A percentile compares a stretch with the other conserved stretches of the same genome.
These are phyloP conservation scores for Orthosia cruda DNA, from an alignment of 2,888 invertebrate species.

Conservation along the genomic window DNA sequence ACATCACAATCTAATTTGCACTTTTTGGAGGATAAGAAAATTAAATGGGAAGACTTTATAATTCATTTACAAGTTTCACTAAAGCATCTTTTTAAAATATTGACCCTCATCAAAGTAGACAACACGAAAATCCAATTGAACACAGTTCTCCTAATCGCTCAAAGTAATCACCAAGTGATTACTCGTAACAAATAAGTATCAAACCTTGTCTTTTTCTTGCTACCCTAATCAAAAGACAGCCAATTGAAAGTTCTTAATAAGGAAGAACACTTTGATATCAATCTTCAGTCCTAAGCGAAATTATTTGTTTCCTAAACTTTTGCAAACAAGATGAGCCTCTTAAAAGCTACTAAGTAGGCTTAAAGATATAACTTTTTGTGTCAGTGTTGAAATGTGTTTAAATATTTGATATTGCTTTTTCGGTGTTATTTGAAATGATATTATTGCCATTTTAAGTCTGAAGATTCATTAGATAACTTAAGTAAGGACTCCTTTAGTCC, in stretches of 20 bases:
- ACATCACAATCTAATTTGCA: background rate
- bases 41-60: background rate
- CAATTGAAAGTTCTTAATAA: slow-evolving; percentile 44
- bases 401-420: slow-evolving; percentile 13
- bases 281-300: slow-evolving; percentile 28
- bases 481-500: too few species aligned
- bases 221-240: slow-evolving; percentile 21
- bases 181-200: slow-evolving; percentile 18
- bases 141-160: background rate
- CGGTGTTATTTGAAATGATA: background rate
- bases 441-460: background rate
- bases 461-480: too few species aligned
- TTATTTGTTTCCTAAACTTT: slow-evolving; percentile 51
- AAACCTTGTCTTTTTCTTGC: slow-evolving; percentile 31
- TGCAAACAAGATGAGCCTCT: slow-evolving; percentile 22
- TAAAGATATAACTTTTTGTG: slow-evolving; percentile 28
- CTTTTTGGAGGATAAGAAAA: background rate
- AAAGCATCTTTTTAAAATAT: background rate
- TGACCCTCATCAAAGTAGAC: background rate
- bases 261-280: slow-evolving; percentile 37
- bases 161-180: slow-evolving; percentile 18
- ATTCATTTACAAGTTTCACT: background rate
- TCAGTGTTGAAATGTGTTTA: slow-evolving; percentile 6
- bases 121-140: background rate
- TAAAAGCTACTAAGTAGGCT: slow-evolving; percentile 26